Base-by-base conservation (phyloP, 2,113 vertebrate genomes). In the Tyto alba region DNA sequence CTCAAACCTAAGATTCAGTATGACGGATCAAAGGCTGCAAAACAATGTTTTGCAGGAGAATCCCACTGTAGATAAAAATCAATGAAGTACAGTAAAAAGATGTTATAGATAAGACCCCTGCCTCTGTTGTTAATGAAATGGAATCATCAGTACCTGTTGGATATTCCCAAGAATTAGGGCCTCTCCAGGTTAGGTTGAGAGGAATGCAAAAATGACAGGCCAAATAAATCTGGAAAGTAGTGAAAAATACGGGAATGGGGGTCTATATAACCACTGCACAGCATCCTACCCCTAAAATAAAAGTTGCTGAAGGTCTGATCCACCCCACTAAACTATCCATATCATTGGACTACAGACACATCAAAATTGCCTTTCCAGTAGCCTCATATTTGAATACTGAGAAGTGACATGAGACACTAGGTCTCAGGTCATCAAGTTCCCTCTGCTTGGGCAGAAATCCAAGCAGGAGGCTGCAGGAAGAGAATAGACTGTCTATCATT, bases 401-500 rank as follows among this genome's bases (percentile, higher is more conserved):
- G 76, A n/a, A 78, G 60, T 71, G 69, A 67, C 66, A 75, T 25
- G 74, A 90, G 89, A 62, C 75, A 64, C 26, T 47, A 41, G 57
- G 43, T 76, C 62, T 85, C 88, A 60, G 92, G 85, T 91, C 95
- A 90, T 66, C 27, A 56, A 90, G 78, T 90, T 95, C 66, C 74
- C 78, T 85, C 13, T 32, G 13, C 71, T n/a, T 64, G 82, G 88
- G 88, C 94, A 94, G 82, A 91, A 88, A 79, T 97, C 71, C 92
- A 95, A 88, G 78, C 92, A 95, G 62, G 62, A 82, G 89, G 48
- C 68, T 91, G 36, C 74, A 82, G 68, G 85, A 88, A 91, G 75
- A 94, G 88, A 94, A 94, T 63, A 74, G 71, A 79, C 78, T 75
- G 90, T 85, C 92, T 88, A 76, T 94, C 78, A 91, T 85, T 73